Percentiles rank a stretch among this genome's conserved stretches.
Evolutionary conservation across 2,888 invertebrate genomes (phyloP).

Genomic region (Polymixis flavicincta): DNA sequence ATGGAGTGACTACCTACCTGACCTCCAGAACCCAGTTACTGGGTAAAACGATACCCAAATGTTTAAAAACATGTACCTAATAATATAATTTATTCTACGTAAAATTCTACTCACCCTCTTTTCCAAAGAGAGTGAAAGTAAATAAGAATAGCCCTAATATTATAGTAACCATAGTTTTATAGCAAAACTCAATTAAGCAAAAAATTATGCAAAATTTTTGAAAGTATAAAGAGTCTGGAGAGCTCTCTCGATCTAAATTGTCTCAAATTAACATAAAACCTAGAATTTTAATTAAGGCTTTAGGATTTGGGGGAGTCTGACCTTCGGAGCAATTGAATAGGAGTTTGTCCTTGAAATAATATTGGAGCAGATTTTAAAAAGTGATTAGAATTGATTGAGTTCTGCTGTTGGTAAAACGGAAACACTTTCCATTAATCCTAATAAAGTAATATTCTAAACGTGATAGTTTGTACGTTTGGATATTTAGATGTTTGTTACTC

Average conservation of each 20-base stretch:
- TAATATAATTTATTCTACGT: neutral
- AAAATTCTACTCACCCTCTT: neutral
- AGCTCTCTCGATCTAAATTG: slow-evolving; percentile 52
- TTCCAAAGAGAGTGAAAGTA: slow-evolving; percentile 2
- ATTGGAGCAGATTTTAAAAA: slow-evolving; percentile 30
- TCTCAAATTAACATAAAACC: slow-evolving; percentile 64
- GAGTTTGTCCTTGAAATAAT: slow-evolving; percentile 42
- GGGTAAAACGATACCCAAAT: too few relatives aligned
- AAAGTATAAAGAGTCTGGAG: slow-evolving; percentile 50
- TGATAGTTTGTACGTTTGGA: too few relatives aligned
- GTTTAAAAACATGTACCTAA: too few relatives aligned
- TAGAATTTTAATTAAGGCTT: slow-evolving; percentile 65
- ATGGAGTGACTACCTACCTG: too few relatives aligned
- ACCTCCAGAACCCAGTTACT: too few relatives aligned
- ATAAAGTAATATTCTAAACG: too few relatives aligned
- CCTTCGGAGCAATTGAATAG: slow-evolving; percentile 37
- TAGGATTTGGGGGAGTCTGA: slow-evolving; percentile 40
- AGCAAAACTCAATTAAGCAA: slow-evolving; percentile 46
- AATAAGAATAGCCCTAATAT: slow-evolving; percentile 22
- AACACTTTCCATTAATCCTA: too few relatives aligned
- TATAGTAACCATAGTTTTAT: slow-evolving; percentile 31
- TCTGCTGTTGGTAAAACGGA: neutral
- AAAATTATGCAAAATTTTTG: slow-evolving; percentile 57
- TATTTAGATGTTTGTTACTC: too few relatives aligned
- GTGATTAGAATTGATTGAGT: slow-evolving; percentile 10